Base-by-base conservation (phyloP, 2,888 invertebrate species). In the Drosophila paranaensis region DNA sequence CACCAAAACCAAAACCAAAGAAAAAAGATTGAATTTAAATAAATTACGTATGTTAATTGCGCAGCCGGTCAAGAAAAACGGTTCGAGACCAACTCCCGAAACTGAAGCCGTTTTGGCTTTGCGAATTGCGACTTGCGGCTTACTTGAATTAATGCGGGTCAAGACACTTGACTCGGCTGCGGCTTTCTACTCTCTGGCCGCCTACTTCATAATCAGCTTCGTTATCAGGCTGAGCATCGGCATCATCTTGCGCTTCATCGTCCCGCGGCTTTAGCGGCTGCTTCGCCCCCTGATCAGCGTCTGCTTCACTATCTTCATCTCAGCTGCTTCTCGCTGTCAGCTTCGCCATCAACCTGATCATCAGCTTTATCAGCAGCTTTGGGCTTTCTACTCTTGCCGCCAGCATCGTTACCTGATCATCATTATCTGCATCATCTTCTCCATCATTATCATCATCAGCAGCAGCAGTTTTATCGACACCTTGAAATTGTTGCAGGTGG, bases 21-120 rank as follows among this genome's bases (percentile, higher is more conserved):
- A 40, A 20, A 56, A 54, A 57, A 89, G 82, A 90, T 83, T 86
- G 87, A 86, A 90, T 86, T 86, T 86, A 90, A 90, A 90, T 86
- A 90, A 90, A 89, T 86, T 86, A 90, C 78, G 76, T 88, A 86
- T 86, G 86, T 86, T 90, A 88, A 86, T 88, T 86, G 89, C 71
- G 62, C 46, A 69, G 4, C 60, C 64, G 62, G 56, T 53, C 57
- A 73, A 66, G 58, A 68, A 65, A 66, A 66, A 66, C 55, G 27
- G 16, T 55, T 10, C 53, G 33, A 40, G 43, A 20, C 6, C 43
- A 69, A 51, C 48, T 57, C 43, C 25, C 56, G 62, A 77, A 14
- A 10, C 51, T 25, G 35, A 35, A 37, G 20, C 45, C 54, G 60
- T 11, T 63, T 46, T 46, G 53, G 56, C 54, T 71, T 72, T 33